These are phyloP conservation scores for Hydroisotoma schaefferi DNA, from an alignment of 2,888 invertebrate species.

Conservation along the genomic window DNA sequence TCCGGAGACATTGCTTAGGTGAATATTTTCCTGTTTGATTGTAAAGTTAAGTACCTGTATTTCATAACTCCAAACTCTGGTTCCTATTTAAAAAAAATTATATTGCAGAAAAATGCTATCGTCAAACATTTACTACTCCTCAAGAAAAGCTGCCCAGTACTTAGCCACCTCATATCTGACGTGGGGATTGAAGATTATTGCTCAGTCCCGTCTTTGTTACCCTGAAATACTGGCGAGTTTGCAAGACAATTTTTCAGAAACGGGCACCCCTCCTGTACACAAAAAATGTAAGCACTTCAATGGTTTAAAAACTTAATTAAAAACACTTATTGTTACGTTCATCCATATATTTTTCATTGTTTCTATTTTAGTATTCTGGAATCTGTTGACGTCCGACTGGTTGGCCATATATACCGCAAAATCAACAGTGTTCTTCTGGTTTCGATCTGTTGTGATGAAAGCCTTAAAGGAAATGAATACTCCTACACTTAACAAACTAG, in stretches of 20 bases:
- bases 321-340: neutral
- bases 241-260: constrained; percentile 18
- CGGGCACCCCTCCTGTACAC: too few relatives aligned
- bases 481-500: constrained; percentile 22
- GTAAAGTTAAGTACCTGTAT: neutral
- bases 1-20: constrained; percentile 27
- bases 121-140: constrained; percentile 40
- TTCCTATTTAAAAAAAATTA: constrained; percentile 1
- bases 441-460: constrained; percentile 25
- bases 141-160: constrained; percentile 32
- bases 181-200: constrained; percentile 40
- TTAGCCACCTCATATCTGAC: constrained; percentile 40
- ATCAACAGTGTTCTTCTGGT: constrained; percentile 41
- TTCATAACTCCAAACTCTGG: too few relatives aligned
- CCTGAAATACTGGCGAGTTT: constrained; percentile 40
- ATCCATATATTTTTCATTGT: neutral
- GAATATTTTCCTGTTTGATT: too few relatives aligned
- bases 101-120: constrained; percentile 34
- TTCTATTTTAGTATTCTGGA: constrained; percentile 38
- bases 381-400: constrained; percentile 44
- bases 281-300: constrained; percentile 20
- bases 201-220: constrained; percentile 32
- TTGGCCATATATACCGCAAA: constrained; percentile 39
- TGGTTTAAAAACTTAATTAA: neutral
- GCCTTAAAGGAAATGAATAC: constrained; percentile 26